phyloP scores from a whole-genome alignment of 1,140 invertebrate genomes.

The Bradysia coprophila region DNA sequence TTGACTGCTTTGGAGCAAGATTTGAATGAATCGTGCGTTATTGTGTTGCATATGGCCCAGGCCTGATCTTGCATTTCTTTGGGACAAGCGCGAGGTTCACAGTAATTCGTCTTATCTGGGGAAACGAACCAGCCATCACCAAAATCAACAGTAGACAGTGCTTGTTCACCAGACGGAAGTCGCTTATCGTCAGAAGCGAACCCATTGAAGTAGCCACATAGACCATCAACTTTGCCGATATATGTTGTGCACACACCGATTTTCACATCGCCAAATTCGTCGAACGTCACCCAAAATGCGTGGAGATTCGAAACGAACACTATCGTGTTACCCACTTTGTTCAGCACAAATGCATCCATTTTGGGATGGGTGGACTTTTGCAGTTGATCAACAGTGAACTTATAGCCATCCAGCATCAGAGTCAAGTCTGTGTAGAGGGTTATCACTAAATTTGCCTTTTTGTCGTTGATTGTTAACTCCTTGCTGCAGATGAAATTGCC shows the following conservation, averaged over 20 bases:
- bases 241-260: slow-evolving; percentile 46
- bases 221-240: slow-evolving; percentile 41
- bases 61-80: slow-evolving; percentile 35
- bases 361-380: slow-evolving; percentile 39
- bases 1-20: slow-evolving; percentile 37
- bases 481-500: slow-evolving; percentile 28
- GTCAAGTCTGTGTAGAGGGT: slow-evolving; percentile 33
- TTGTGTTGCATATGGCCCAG: slow-evolving; percentile 36
- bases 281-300: slow-evolving; percentile 53
- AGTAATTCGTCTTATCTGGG: slow-evolving; percentile 28
- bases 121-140: slow-evolving; percentile 49
- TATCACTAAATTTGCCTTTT: slow-evolving; percentile 12
- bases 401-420: slow-evolving; percentile 41
- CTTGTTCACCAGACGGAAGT: slow-evolving; percentile 40
- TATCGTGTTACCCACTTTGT: slow-evolving; percentile 42
- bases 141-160: slow-evolving; percentile 45
- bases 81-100: slow-evolving; percentile 34
- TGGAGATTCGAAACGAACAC: slow-evolving; percentile 45
- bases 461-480: slow-evolving; percentile 26
- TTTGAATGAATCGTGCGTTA: slow-evolving; percentile 37
- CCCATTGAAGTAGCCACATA: slow-evolving; percentile 61
- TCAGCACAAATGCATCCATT: slow-evolving; percentile 41
- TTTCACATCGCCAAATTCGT: slow-evolving; percentile 44
- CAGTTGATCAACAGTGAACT: slow-evolving; percentile 44
- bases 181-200: slow-evolving; percentile 42